phyloP scores from a whole-genome alignment of 2,113 vertebrate species.

The Pseudois nayaur region DNA sequence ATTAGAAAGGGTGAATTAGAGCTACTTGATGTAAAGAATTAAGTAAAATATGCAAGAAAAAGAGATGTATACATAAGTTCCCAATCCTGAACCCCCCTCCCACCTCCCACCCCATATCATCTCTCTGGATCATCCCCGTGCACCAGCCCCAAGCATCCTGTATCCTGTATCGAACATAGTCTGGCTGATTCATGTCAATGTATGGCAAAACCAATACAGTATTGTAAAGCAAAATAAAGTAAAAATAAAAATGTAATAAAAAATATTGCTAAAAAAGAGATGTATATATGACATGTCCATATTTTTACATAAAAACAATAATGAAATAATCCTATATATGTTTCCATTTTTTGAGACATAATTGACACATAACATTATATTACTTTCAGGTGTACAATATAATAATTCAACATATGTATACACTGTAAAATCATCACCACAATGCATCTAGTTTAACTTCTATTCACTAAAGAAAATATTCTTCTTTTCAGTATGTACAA shows the following conservation, averaged over 20 bases:
- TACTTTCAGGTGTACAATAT: background rate
- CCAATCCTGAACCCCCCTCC: too few species aligned
- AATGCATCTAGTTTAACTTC: background rate
- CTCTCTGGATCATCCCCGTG: too few species aligned
- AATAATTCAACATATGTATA: background rate
- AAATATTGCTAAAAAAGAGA: background rate
- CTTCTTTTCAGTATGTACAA: background rate
- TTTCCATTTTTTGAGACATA: background rate
- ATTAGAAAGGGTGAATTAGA: background rate
- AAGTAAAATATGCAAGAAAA: background rate
- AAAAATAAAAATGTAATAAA: too few species aligned
- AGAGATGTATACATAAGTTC: background rate
- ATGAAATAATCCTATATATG: background rate
- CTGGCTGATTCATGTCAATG: too few species aligned
- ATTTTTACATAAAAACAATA: background rate
- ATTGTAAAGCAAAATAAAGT: too few species aligned
- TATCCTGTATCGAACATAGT: too few species aligned
- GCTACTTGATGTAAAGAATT: background rate
- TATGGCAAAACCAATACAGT: too few species aligned
- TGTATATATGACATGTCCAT: background rate
- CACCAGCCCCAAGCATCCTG: too few species aligned
- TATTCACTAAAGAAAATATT: background rate
- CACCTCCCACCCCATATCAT: too few species aligned
- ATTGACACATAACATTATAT: background rate
- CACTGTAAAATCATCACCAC: background rate